These are phyloP conservation scores for Phoxinus phoxinus DNA, from an alignment of 2,113 vertebrate species.

Conservation along the genomic window DNA sequence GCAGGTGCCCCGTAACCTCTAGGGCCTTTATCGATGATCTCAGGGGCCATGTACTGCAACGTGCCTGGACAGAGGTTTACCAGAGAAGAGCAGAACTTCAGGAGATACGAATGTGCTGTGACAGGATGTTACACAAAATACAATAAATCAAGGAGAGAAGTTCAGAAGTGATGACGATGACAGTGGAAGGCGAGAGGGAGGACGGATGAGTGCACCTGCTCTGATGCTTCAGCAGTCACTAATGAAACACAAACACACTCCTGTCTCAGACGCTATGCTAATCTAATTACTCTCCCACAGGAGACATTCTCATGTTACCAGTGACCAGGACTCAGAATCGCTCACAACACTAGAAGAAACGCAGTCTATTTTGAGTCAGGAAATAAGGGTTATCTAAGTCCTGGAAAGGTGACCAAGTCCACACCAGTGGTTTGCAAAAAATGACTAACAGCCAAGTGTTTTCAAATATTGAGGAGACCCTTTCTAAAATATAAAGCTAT, in stretches of 20 bases:
- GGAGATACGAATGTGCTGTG: background rate
- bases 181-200: background rate
- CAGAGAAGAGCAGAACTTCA: background rate
- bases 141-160: conserved; percentile 2
- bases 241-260: conserved; percentile 77
- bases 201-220: conserved; percentile 37
- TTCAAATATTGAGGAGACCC: background rate
- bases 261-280: conserved; percentile 67
- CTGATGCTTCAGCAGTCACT: conserved; percentile 50
- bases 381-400: conserved; percentile 32
- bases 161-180: background rate
- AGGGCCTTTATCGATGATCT: conserved; percentile 98
- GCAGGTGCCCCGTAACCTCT: conserved; percentile 96
- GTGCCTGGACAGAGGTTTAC: conserved; percentile 80
- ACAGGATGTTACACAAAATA: conserved; percentile 33
- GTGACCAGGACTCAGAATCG: conserved; percentile 64
- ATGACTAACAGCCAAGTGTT: too few species aligned
- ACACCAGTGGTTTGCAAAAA: background rate
- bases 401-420: background rate
- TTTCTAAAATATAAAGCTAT: background rate
- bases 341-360: background rate
- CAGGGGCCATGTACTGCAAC: conserved; percentile 99
- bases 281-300: conserved; percentile 67
- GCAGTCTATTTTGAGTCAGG: background rate
- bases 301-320: conserved; percentile 54